Base-by-base conservation (phyloP, 2,113 vertebrate species). In the Paramormyrops kingsleyae region DNA sequence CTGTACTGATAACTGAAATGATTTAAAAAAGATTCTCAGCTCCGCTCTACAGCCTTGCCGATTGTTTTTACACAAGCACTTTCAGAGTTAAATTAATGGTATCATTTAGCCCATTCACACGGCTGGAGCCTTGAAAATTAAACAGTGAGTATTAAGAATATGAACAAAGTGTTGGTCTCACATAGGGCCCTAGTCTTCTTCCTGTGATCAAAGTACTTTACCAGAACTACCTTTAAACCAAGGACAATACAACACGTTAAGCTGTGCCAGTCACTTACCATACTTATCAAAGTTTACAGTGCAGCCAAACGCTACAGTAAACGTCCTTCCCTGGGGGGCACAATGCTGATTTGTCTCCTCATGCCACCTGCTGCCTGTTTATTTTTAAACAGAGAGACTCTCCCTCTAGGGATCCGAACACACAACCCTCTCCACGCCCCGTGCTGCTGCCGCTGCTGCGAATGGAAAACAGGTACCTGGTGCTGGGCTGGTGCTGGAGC, bases 401-500 rank as follows among this genome's bases (percentile, higher is more conserved):
- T 50, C 50, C n/a, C 39, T 35, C 35, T 42, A 19, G 83, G 83
- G 83, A 24, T 46, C 42, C 1, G 77, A 44, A 84, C 83, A 47
- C 17, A 84, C 83, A 84, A 84, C 83, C 83, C 39, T 84, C 17
- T 47, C 44, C 42, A 21, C 10, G 44, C 19, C 39, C 44, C 44
- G 12, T 46, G 42, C 24, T 42, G 15, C 2, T 24, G 17, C 2
- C 5, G 5, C 3, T 70, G 24, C 42, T 15, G 56, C 85, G 7
- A n/a, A n/a, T 19, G 35, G 31, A 47, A 35, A 2, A 10, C 13
- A 52, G 17, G 19, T 89, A 94, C 92, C 93, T 92, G 87, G 0
- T 10, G 84, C 21, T 4, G 39, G 44, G 24, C 24, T 21, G 39
- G 85, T 13, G 0, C 89, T 39, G 3, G 56, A 74, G 84, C 42